Evolutionary conservation across 2,113 vertebrate genomes (phyloP).

Genomic region (Phocoena phocoena): DNA sequence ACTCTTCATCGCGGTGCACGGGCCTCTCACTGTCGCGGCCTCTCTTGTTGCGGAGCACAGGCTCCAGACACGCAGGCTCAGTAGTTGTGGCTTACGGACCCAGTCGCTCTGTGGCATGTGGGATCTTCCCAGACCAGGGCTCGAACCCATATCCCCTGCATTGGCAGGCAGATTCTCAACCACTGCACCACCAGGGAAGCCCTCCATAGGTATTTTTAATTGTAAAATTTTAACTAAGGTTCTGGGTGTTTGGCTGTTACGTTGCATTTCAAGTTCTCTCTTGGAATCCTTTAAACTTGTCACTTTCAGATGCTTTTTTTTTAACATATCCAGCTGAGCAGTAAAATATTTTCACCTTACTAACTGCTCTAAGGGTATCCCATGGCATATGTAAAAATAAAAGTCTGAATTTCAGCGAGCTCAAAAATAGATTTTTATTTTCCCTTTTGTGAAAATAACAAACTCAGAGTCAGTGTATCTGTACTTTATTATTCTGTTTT

Average conservation of each 20-base stretch:
- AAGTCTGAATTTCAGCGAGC: neutral
- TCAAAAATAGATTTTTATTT: conserved; percentile 7
- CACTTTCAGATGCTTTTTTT: neutral
- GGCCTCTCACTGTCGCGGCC: too few relatives aligned
- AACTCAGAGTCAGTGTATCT: neutral
- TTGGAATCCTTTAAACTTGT: neutral
- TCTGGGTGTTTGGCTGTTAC: neutral
- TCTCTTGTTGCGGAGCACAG: too few relatives aligned
- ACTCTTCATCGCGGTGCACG: too few relatives aligned
- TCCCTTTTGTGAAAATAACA: neutral
- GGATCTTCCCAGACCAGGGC: too few relatives aligned
- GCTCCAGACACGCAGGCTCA: too few relatives aligned
- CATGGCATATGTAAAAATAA: neutral
- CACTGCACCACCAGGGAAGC: too few relatives aligned
- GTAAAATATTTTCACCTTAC: neutral
- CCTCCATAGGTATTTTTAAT: neutral
- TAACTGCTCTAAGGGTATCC: neutral
- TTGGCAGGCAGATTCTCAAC: too few relatives aligned
- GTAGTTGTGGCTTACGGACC: too few relatives aligned
- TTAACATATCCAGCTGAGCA: neutral
- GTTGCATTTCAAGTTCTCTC: neutral
- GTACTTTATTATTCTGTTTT: neutral
- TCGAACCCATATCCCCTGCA: too few relatives aligned
- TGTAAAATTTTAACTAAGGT: neutral
- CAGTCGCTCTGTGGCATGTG: too few relatives aligned